phyloP scores from a whole-genome alignment of 2,797 vertebrate genomes.

The Miichthys miiuy region DNA sequence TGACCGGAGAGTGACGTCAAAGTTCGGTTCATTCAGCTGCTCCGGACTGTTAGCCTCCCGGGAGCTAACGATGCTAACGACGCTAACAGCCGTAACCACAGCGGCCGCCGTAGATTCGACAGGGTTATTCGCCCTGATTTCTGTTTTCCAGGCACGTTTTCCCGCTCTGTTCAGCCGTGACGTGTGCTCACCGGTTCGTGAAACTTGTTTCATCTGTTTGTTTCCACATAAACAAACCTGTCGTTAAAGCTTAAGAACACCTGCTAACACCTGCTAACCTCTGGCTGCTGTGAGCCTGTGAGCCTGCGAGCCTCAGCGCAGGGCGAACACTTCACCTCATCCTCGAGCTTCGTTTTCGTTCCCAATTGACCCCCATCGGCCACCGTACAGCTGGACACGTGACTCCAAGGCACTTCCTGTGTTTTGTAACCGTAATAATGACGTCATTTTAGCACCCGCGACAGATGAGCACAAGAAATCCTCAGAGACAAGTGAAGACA shows the following conservation, averaged over 20 bases:
- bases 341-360: too few species aligned
- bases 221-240: rapidly evolving
- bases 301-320: not conserved
- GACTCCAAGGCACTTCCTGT: constrained; percentile 40
- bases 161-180: rapidly evolving
- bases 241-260: rapidly evolving
- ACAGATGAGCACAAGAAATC: constrained; percentile 17
- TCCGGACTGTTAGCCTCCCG: not conserved
- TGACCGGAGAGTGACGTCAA: not conserved
- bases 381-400: not conserved
- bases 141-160: not conserved
- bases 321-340: not conserved
- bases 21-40: not conserved
- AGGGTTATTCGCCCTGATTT: not conserved
- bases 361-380: not conserved
- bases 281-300: too few species aligned
- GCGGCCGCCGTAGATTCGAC: constrained; percentile 34
- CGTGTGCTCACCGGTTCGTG: rapidly evolving
- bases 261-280: not conserved
- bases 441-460: not conserved
- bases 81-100: not conserved
- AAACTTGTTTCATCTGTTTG: rapidly evolving
- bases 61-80: too few species aligned
- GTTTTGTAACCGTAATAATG: constrained; percentile 66
- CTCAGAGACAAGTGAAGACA: not conserved